These are phyloP conservation scores for Amyelois transitella DNA, from an alignment of 1,140 invertebrate genomes.

Conservation along the genomic window DNA sequence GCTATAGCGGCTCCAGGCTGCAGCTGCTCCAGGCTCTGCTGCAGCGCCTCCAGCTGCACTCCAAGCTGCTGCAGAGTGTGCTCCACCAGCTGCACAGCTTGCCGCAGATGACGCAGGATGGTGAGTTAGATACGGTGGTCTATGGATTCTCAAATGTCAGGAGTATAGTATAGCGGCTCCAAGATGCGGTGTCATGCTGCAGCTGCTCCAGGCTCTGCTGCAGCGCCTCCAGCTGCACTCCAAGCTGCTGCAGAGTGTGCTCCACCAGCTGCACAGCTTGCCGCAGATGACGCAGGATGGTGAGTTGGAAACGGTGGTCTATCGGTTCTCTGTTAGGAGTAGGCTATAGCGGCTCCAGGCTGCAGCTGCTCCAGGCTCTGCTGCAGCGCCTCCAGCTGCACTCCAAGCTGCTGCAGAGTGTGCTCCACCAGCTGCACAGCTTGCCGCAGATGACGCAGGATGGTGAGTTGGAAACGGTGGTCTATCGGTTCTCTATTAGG, in stretches of 20 bases:
- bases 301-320: no score
- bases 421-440: conserved; percentile 34
- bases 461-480: no score
- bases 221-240: conserved; percentile 17
- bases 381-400: conserved; percentile 16
- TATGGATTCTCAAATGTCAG: no score
- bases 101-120: conserved; percentile 40
- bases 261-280: conserved; percentile 37
- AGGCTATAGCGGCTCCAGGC: neutral
- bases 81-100: conserved; percentile 37
- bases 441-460: conserved; percentile 40
- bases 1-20: no score
- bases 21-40: conserved; percentile 7
- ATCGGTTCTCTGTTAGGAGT: no score
- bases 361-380: conserved; percentile 2
- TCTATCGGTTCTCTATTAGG: no score
- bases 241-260: conserved; percentile 41
- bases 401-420: conserved; percentile 42
- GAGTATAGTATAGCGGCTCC: no score
- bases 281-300: conserved; percentile 43
- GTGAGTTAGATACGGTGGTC: no score
- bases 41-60: conserved; percentile 17
- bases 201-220: conserved; percentile 6
- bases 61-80: conserved; percentile 41
- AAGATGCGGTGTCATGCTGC: no score